Percentiles rank a stretch among this genome's conserved stretches.
These are phyloP conservation scores for Pseudochaenichthys georgianus DNA, from an alignment of 2,797 vertebrate species.

Conservation along the genomic window DNA sequence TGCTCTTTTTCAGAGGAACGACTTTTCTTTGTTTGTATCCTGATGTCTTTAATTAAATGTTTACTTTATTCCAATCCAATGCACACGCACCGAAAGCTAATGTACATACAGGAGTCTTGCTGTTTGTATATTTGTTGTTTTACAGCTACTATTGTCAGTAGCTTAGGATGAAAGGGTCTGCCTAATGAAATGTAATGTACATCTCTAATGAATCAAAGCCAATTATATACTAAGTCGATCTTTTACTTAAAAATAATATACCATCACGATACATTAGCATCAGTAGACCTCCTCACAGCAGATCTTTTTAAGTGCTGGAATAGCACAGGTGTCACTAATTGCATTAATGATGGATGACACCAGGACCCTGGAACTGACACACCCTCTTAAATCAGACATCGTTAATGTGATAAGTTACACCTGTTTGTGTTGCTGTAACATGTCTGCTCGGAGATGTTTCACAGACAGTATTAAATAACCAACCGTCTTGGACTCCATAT, in stretches of 20 bases:
- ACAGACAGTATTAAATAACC: no score
- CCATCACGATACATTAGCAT: not conserved
- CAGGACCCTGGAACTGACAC: not conserved
- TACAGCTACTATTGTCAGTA: no score
- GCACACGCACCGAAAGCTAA: no score
- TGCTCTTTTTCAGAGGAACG: slow-evolving; percentile 19
- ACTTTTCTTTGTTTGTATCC: no score
- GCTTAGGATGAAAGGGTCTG: no score
- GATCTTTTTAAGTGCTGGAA: not conserved
- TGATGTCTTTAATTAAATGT: no score
- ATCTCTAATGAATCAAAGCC: not conserved
- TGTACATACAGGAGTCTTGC: no score
- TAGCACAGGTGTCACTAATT: not conserved
- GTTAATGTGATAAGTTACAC: not conserved
- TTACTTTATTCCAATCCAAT: no score
- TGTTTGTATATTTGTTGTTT: no score
- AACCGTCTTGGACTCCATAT: no score
- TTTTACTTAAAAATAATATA: not conserved
- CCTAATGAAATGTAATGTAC: no score
- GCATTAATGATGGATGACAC: not conserved
- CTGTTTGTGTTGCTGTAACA: not conserved
- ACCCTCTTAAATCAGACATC: not conserved
- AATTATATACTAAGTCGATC: not conserved
- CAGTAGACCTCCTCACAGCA: not conserved
- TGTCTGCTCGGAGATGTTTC: not conserved